Evolutionary conservation across 2,113 vertebrate species (phyloP), one percentile per base, ranked within the genome.

Genomic region (Callithrix jacchus): DNA sequence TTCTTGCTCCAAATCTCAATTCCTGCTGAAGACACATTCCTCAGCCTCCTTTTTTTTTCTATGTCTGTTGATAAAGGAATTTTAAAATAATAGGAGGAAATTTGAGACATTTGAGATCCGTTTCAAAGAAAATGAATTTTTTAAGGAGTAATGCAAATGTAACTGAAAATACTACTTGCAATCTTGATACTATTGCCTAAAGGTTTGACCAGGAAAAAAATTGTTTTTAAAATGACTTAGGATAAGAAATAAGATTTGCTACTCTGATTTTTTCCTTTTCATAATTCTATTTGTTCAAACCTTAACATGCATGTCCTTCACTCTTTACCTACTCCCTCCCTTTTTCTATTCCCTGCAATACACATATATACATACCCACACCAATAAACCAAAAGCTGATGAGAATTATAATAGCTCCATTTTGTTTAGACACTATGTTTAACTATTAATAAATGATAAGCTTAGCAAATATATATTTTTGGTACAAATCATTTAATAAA

Each of bases 391-490:
- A 49, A 61, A 20, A 74, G 52, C 45, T 58, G 35, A 73, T 42
- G 32, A 94, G 68, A 94, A 94, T 25, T 4, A 0, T 13, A 92
- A 82, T 37, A 66, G 52, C 16, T 92, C 16, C 56, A 35, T 56
- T 52, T 87, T 89, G 86, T 70, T 61, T 82, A 85, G 84, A 79
- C 11, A 40, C 6, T 81, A 49, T 89, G 52, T 89, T 93, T 91
- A 93, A 86, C 92, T 49, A 85, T 85, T 91, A 93, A 90, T 89
- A 96, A 92, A 64, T 83, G 91, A 84, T 49, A 76, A 81, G 40
- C 25, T 93, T 45, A 95, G 70, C 42, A 95, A 92, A 89, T 49
- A n/a, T 42, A 58, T 68, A 66, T 74, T 93, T 86, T 71, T 80
- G 54, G 93, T 81, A 84, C 30, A 85, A 42, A 92, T n/a, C 32